Percentiles rank a stretch among this genome's conserved stretches.
phyloP scores from a whole-genome alignment of 2,113 vertebrate genomes.

The Casuarius casuarius region DNA sequence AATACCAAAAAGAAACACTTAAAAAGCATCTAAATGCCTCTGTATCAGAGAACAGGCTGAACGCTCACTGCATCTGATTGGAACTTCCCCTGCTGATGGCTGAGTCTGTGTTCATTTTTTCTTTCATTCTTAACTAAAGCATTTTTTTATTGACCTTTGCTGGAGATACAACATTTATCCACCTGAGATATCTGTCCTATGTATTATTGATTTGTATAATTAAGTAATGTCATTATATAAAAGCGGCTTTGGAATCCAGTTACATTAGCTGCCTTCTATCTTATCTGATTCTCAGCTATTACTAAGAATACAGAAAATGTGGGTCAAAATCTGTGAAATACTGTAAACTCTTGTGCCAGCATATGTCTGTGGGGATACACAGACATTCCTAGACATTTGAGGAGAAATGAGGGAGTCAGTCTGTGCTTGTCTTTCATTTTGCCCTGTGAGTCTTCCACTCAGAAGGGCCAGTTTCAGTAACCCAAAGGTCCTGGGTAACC shows the following conservation, averaged over 20 bases:
- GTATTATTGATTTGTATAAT: neutral
- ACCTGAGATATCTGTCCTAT: neutral
- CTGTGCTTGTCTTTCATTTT: neutral
- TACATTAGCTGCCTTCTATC: neutral
- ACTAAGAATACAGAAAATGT: neutral
- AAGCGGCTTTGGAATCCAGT: neutral
- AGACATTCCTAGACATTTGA: neutral
- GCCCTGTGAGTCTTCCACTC: neutral
- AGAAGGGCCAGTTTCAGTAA: neutral
- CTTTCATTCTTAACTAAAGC: neutral
- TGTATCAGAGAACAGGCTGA: neutral
- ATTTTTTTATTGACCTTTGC: neutral
- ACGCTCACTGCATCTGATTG: neutral
- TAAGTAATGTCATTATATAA: neutral
- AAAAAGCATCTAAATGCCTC: neutral
- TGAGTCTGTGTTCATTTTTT: rapidly evolving
- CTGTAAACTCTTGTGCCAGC: neutral
- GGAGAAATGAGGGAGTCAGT: neutral
- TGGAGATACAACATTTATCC: neutral
- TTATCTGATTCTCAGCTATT: neutral
- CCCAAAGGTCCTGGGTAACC: conserved; percentile 4
- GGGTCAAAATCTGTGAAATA: too few relatives aligned
- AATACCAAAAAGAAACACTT: neutral
- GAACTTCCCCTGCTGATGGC: neutral
- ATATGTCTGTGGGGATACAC: neutral